These are phyloP conservation scores for Tiaroga cobitis DNA, from an alignment of 2,797 vertebrate genomes.

Conservation along the genomic window DNA sequence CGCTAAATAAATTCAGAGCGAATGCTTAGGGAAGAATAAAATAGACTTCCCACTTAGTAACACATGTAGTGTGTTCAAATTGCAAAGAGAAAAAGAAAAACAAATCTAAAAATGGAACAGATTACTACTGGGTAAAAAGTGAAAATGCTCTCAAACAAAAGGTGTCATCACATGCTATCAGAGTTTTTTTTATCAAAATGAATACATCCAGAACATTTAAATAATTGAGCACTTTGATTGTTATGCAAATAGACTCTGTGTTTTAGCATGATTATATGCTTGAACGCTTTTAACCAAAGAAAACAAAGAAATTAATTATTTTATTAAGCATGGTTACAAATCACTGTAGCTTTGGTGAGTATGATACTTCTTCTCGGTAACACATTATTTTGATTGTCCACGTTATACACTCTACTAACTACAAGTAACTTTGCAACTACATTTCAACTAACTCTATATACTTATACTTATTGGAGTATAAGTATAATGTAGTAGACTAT, in stretches of 20 bases:
- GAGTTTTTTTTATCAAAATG: neutral
- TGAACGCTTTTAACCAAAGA: neutral
- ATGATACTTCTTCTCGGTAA: neutral
- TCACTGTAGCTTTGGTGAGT: neutral
- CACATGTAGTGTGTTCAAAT: neutral
- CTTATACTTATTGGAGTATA: neutral
- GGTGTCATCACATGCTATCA: slow-evolving; percentile 9
- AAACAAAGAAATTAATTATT: no score
- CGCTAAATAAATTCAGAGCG: neutral
- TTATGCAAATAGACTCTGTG: neutral
- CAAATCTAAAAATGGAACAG: neutral
- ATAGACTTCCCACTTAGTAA: neutral
- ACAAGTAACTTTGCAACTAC: neutral
- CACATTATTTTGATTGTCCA: neutral
- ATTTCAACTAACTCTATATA: neutral
- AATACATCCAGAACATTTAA: neutral
- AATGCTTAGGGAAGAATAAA: neutral
- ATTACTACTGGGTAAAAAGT: neutral
- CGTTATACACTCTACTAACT: no score
- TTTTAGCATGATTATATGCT: neutral
- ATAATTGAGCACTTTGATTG: neutral
- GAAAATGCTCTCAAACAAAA: neutral
- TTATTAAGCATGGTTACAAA: neutral
- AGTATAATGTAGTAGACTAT: neutral
- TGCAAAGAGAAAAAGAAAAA: neutral